These are phyloP conservation scores for Aphelenchoides besseyi DNA, from an alignment of 1,140 invertebrate species.

Conservation along the genomic window DNA sequence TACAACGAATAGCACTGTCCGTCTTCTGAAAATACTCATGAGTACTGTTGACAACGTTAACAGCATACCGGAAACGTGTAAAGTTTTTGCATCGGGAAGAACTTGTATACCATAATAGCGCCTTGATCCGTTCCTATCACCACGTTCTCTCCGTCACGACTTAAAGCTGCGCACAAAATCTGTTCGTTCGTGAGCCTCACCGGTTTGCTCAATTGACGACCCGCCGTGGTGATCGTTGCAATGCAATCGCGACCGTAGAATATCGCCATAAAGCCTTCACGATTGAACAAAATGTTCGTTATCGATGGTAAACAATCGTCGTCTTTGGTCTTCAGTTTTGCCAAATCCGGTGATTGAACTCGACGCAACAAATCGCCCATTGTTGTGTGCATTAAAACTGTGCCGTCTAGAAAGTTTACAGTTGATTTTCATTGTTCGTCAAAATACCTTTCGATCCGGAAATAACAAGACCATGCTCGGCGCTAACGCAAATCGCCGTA, in stretches of 20 bases:
- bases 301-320: background rate
- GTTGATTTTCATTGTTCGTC: background rate
- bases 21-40: constrained; percentile 58
- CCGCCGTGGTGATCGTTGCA: constrained; percentile 78
- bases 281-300: constrained; percentile 69
- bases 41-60: background rate
- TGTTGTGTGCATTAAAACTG: constrained; percentile 93
- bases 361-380: constrained; percentile 86
- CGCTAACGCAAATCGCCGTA: constrained; percentile 88
- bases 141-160: constrained; percentile 94
- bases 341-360: constrained; percentile 62
- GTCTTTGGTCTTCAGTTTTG: background rate
- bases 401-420: constrained; percentile 72
- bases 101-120: constrained; percentile 94
- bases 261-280: constrained; percentile 92
- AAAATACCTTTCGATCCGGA: constrained; percentile 71
- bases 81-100: constrained; percentile 88
- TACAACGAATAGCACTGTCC: constrained; percentile 53
- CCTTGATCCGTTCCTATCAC: constrained; percentile 88
- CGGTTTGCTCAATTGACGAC: constrained; percentile 74
- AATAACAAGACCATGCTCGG: constrained; percentile 93
- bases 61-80: constrained; percentile 85
- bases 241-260: constrained; percentile 71
- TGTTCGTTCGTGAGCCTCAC: constrained; percentile 31
- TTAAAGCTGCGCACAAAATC: constrained; percentile 82